Evolutionary conservation across 1,140 invertebrate genomes (phyloP), one percentile per base, ranked within the genome.

Genomic region (Drosophila miranda): DNA sequence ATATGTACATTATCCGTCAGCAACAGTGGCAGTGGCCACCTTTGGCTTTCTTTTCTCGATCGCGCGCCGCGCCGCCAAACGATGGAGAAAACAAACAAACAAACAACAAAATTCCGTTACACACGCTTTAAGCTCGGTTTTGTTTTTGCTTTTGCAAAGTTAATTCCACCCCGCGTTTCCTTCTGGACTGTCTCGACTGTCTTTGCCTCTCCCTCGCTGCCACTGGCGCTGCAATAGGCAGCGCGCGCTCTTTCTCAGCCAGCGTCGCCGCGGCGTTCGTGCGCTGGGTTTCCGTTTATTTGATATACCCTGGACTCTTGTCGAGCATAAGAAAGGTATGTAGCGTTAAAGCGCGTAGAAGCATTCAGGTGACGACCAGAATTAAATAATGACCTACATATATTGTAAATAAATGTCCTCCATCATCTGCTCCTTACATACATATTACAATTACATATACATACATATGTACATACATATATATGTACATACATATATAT

Each of bases 201-300:
- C 49, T 23, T 58, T 58, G 58, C 60, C 56, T 74, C 59, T 38
- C 34, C 4, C 11, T 38, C 34, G 3, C 34, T 38, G 51, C 11
- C 34, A 45, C 14, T 44, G 44, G 3, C 28, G 8, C n/a, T 30
- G 23, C 21, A 11, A 49, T 34, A 28, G 55, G 44, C 43, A 34
- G 30, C 30, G 30, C 4, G 23, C 30, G 30, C 30, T 34, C 30
- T 34, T 11, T 34, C 30, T 11, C 30, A 34, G 9, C 9, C 30
- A 34, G 34, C 34, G 34, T 13, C 34, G 34, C 34, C 11, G 34
- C 34, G 34, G 11, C 11, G 34, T 38, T 13, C 34, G 34, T 38
- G 34, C 34, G 58, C 59, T 75, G 75, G 55, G 75, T 84, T 83
- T 83, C 80, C 80, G 80, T 83, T 83, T 83, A 51, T 62, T 67